A percentile compares a stretch with the other conserved stretches of the same genome.
phyloP scores from a whole-genome alignment of 2,113 vertebrate genomes.

The Emydocephalus ijimae region DNA sequence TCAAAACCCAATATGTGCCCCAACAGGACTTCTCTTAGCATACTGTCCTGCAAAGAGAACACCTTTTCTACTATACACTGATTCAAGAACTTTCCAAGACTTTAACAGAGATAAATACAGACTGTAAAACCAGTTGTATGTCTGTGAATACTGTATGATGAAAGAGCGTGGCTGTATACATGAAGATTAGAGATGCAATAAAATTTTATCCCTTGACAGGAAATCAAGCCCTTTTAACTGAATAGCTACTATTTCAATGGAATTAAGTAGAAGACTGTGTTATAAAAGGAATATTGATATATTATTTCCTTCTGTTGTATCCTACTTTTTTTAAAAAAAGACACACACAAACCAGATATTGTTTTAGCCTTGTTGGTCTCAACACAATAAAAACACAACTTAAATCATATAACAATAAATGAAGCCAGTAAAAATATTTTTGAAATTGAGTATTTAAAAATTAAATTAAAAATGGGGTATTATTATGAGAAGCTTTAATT shows the following conservation, averaged over 20 bases:
- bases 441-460: slow-evolving; percentile 37
- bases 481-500: background rate
- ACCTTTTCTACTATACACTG: background rate
- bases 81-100: background rate
- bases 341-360: background rate
- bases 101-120: background rate
- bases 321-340: background rate
- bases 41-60: background rate
- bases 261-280: background rate
- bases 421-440: slow-evolving; percentile 12
- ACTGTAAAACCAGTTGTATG: background rate
- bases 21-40: background rate
- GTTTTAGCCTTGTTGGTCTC: background rate
- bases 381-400: background rate
- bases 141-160: background rate
- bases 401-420: background rate
- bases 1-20: background rate
- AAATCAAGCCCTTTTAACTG: background rate
- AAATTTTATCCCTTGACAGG: background rate
- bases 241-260: background rate
- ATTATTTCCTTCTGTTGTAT: background rate
- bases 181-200: background rate
- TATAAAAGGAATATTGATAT: background rate
- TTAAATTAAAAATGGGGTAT: slow-evolving; percentile 1
- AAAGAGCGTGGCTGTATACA: background rate